These are phyloP conservation scores for Cantharis lateralis DNA, from an alignment of 2,888 invertebrate species.

Conservation along the genomic window DNA sequence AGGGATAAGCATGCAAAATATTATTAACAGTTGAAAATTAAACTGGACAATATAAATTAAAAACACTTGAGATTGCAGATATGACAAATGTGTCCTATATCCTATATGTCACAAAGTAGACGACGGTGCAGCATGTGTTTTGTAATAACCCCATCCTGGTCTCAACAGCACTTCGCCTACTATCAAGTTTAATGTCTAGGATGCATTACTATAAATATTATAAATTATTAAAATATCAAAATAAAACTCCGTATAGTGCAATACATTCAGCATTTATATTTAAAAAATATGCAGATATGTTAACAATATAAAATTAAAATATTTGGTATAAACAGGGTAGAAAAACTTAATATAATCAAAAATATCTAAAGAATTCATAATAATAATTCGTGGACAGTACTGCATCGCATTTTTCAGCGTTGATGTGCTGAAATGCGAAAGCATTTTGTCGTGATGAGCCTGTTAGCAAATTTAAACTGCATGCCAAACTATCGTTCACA, in stretches of 20 bases:
- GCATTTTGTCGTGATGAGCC: not conserved
- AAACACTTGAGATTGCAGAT: no score
- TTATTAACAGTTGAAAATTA: no score
- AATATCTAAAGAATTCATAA: conserved; percentile 7
- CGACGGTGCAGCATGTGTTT: no score
- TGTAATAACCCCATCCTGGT: no score
- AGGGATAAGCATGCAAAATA: no score
- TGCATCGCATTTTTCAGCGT: not conserved
- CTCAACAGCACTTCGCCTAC: no score
- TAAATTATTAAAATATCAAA: not conserved
- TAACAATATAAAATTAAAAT: conserved; percentile 13
- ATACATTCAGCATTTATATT: conserved; percentile 3
- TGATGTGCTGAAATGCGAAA: not conserved
- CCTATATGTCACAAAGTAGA: no score
- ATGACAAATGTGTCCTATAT: no score
- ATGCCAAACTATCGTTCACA: not conserved
- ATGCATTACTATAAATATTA: no score
- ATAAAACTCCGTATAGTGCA: not conserved
- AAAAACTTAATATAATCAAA: conserved; percentile 6
- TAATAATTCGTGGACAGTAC: not conserved
- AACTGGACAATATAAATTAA: no score
- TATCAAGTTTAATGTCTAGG: no score
- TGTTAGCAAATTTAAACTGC: not conserved
- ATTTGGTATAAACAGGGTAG: conserved; percentile 11
- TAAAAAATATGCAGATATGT: conserved; percentile 11